A percentile compares a stretch with the other conserved stretches of the same genome.
These are phyloP conservation scores for Lacanobia wlatinum DNA, from an alignment of 2,888 invertebrate genomes.

Conservation along the genomic window DNA sequence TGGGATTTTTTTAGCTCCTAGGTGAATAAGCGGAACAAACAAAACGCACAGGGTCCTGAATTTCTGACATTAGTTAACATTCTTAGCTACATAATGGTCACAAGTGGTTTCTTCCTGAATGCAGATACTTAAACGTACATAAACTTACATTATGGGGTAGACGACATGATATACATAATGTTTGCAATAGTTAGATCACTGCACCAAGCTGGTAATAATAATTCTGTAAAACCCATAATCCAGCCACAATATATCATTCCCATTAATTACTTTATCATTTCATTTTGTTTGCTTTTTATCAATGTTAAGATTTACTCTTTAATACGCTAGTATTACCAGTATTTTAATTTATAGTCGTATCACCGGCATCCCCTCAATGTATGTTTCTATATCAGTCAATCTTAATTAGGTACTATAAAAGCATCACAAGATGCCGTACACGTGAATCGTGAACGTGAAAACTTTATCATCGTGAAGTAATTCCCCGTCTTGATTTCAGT, in stretches of 20 bases:
- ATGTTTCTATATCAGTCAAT: neutral
- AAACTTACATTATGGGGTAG: neutral
- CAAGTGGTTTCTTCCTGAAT: neutral
- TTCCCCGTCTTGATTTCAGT: slow-evolving; percentile 8
- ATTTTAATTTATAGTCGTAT: neutral
- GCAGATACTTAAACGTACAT: neutral
- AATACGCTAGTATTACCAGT: neutral
- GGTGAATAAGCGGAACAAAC: neutral
- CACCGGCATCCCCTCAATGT: neutral
- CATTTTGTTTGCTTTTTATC: neutral
- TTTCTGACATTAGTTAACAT: neutral
- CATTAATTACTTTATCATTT: too few species aligned
- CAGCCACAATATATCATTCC: too few species aligned
- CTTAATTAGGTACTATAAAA: neutral
- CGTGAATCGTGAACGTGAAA: slow-evolving; percentile 8
- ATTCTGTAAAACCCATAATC: too few species aligned
- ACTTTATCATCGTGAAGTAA: slow-evolving; percentile 4
- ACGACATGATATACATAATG: neutral
- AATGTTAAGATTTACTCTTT: neutral
- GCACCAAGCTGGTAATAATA: too few species aligned
- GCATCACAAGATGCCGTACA: neutral
- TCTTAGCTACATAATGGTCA: neutral
- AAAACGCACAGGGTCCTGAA: neutral
- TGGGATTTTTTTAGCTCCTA: neutral
- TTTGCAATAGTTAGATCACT: too few species aligned